A percentile compares a stretch with the other conserved stretches of the same genome.
These are phyloP conservation scores for Chaetura pelagica DNA, from an alignment of 2,113 vertebrate species.

Conservation along the genomic window DNA sequence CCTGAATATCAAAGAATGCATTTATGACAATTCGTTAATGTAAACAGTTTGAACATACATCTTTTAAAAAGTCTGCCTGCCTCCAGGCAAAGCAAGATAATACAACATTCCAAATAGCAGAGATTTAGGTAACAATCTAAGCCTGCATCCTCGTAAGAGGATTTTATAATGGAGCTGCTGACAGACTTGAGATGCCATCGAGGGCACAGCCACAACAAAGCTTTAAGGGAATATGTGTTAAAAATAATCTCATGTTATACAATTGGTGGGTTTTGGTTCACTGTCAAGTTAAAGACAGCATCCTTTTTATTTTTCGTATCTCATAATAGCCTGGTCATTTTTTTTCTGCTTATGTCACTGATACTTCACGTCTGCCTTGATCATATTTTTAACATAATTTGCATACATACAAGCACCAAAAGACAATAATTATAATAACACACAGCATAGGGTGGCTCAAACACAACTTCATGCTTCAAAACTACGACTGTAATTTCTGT, in stretches of 20 bases:
- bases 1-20: not conserved
- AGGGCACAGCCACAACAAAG: not conserved
- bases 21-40: not conserved
- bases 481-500: not conserved
- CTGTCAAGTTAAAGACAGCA: not conserved
- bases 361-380: not conserved
- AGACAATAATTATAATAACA: not conserved
- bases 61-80: not conserved
- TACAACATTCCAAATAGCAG: not conserved
- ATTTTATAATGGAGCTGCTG: not conserved
- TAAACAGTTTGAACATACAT: not conserved
- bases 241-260: not conserved
- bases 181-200: not conserved
- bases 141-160: not conserved
- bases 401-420: not conserved
- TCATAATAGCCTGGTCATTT: constrained; percentile 12
- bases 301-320: not conserved
- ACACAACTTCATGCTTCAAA: not conserved
- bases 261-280: not conserved
- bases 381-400: constrained; percentile 48
- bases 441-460: not conserved
- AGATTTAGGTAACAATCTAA: constrained; percentile 2
- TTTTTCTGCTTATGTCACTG: constrained; percentile 17
- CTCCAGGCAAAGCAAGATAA: not conserved
- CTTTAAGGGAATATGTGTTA: not conserved